Evolutionary conservation across 2,797 vertebrate genomes (phyloP), one percentile per base, ranked within the genome.

Genomic region (Rhinogobio ventralis): DNA sequence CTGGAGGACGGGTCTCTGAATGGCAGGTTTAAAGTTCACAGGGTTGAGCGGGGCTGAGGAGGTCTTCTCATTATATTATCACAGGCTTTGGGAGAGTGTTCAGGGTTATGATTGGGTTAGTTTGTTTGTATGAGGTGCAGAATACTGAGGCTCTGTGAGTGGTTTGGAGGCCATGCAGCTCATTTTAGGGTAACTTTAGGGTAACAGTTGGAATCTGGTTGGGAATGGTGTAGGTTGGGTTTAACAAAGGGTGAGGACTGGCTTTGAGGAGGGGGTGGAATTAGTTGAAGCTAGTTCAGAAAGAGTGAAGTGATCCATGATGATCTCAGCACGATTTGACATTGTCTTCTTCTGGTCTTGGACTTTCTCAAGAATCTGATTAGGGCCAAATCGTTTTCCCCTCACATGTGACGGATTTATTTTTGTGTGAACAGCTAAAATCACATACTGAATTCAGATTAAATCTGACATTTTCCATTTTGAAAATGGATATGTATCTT

Each of bases 241-340:
- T 77, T 42, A 69, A 53, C 69, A 64, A 68, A 68, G 46, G 14
- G 82, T 51, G 68, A 49, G 67, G 55, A 71, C 20, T 68, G 64
- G 62, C 23, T 74, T 82, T 68, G 64, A 51, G 30, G 25, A 68
- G 62, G 45, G 33, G 53, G 36, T 77, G 68, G 57, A 51, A 53
- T 46, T 23, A 57, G 15, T 36, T 78, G 15, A 62, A 62, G 17
- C 8, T 60, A 49, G 46, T 74, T 73, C 42, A 55, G 66, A 55
- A 68, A 71, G 79, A 78, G 79, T 85, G 82, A 82, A 83, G 51
- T 88, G 86, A 87, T 83, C 82, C 80, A 83, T 84, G 87, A 81
- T 86, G 81, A 88, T 83, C 67, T 19, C 28, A 51, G 77, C 72
- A 68, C 68, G 45, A 30, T 73, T 66, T 13, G 33, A 49, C 76